Percentiles rank a stretch among this genome's conserved stretches.
Evolutionary conservation across 1,140 invertebrate species (phyloP).

Genomic region (Agrilus planipennis): DNA sequence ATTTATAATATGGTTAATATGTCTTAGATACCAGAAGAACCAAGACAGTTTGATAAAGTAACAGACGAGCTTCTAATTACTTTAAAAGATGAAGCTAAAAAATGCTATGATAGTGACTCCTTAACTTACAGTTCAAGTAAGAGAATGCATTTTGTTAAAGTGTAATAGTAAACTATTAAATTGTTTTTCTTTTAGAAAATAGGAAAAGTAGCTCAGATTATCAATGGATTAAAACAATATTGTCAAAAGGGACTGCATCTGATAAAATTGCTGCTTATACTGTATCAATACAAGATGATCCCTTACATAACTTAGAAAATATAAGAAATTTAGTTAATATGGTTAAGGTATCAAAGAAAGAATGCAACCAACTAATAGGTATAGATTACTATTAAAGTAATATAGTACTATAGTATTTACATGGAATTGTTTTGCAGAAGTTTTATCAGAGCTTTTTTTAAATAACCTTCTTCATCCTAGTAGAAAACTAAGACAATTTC

Average conservation of each 20-base stretch:
- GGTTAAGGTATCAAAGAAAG: conserved; percentile 70
- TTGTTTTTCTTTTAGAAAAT: conserved; percentile 32
- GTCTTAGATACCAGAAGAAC: conserved; percentile 36
- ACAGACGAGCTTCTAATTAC: conserved; percentile 40
- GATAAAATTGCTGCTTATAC: conserved; percentile 82
- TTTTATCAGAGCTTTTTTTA: conserved; percentile 66
- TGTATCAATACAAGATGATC: conserved; percentile 72
- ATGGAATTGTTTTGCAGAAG: conserved; percentile 36
- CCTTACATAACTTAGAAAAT: conserved; percentile 62
- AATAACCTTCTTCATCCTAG: conserved; percentile 61
- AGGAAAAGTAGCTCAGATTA: conserved; percentile 41
- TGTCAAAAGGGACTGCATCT: conserved; percentile 64
- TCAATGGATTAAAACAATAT: conserved; percentile 69
- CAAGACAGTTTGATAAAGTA: conserved; percentile 25
- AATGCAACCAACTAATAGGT: conserved; percentile 53
- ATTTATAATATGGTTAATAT: neutral
- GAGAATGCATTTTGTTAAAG: conserved; percentile 12
- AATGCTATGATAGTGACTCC: conserved; percentile 46
- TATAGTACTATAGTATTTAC: conserved; percentile 4
- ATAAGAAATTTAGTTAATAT: conserved; percentile 62
- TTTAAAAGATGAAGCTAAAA: conserved; percentile 46
- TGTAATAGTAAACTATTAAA: conserved; percentile 9
- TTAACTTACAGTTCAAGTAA: conserved; percentile 45
- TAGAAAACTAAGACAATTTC: conserved; percentile 59
- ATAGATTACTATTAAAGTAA: conserved; percentile 18